Percentiles rank a stretch among this genome's conserved stretches.
Evolutionary conservation across 2,888 invertebrate species (phyloP).

Genomic region (Busseola fusca): DNA sequence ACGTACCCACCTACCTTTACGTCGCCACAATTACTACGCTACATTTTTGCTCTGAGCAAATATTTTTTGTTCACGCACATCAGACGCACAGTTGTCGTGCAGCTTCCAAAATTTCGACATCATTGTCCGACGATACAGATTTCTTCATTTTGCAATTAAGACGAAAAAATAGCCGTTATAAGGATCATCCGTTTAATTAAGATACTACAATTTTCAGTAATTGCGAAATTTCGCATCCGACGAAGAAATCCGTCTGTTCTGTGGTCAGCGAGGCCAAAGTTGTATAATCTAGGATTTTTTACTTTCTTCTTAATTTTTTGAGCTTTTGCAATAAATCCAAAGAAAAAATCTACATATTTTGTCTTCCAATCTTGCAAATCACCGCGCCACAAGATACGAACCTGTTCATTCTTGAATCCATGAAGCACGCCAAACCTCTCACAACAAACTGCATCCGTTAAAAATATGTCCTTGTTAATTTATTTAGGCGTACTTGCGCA

Average conservation of each 20-base stretch:
- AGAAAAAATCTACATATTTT: background rate
- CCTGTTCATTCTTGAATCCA: background rate
- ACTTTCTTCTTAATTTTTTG: too few relatives aligned
- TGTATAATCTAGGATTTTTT: background rate
- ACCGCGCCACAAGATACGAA: background rate
- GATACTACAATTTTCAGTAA: background rate
- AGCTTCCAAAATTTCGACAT: background rate
- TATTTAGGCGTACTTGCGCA: background rate
- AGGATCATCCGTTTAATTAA: background rate
- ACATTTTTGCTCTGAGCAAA: background rate
- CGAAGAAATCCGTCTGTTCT: background rate
- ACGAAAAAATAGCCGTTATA: background rate
- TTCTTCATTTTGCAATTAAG: background rate
- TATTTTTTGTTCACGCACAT: background rate
- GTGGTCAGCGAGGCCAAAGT: too few relatives aligned
- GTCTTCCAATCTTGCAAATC: background rate
- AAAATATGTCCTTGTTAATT: background rate
- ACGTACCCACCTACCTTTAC: background rate
- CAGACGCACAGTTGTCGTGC: background rate
- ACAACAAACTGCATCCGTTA: background rate
- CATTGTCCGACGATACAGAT: background rate
- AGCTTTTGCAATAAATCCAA: background rate
- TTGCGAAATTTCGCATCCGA: background rate
- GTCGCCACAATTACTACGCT: background rate
- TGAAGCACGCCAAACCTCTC: background rate